These are phyloP conservation scores for Eubasilissa regina DNA, from an alignment of 1,140 invertebrate species.

Conservation along the genomic window DNA sequence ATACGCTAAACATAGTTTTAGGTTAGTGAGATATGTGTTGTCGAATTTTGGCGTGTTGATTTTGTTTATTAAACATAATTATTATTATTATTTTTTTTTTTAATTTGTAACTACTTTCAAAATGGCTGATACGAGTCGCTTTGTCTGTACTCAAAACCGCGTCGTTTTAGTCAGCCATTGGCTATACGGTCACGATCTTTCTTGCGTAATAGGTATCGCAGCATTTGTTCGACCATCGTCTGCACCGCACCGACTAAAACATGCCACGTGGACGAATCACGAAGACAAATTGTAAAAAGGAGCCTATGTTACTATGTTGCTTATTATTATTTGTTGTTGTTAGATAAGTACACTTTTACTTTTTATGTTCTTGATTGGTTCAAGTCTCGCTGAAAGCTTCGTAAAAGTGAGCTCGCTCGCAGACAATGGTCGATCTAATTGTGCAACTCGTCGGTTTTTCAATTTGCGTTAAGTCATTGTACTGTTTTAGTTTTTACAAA, in stretches of 20 bases:
- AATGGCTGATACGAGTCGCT: not conserved
- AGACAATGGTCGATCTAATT: conserved; percentile 28
- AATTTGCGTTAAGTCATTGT: conserved; percentile 5
- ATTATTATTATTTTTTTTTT: no score
- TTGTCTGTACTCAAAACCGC: not conserved
- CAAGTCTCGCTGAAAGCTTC: not conserved
- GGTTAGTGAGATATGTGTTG: no score
- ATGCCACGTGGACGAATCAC: not conserved
- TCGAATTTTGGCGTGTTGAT: no score
- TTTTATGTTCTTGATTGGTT: not conserved
- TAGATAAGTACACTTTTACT: not conserved
- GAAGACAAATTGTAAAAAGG: not conserved
- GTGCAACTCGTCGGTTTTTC: conserved; percentile 2
- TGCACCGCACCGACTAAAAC: not conserved
- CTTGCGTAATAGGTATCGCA: not conserved
- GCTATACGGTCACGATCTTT: conserved; percentile 15
- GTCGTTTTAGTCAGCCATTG: not conserved
- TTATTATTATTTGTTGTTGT: not conserved
- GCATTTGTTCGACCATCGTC: not conserved
- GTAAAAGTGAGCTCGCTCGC: not conserved
- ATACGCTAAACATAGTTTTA: no score
- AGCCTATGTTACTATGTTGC: not conserved
- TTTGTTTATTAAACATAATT: no score
- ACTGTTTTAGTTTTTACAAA: no score
- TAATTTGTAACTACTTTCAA: not conserved